A percentile compares a stretch with the other conserved stretches of the same genome.
Conservation (phyloP, 2,888 invertebrate species). For the Tuberolachnus salignus region DNA sequence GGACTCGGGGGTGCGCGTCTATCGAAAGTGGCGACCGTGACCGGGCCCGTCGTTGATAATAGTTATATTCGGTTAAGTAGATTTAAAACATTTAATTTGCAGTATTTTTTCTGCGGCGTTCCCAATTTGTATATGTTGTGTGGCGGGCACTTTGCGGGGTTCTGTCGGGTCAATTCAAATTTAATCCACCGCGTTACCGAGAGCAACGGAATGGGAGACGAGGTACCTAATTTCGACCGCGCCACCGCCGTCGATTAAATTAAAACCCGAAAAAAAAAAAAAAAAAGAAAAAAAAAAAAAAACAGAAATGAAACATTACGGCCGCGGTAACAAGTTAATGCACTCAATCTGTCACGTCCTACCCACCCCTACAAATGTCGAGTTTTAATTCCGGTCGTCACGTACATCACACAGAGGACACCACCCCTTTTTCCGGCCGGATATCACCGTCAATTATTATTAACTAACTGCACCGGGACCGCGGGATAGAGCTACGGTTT, state of each 20-base stretch:
- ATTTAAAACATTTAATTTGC: too few species aligned
- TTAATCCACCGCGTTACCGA: too few species aligned
- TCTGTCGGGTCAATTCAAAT: too few species aligned
- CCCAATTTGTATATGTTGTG: too few species aligned
- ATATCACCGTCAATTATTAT: conserved; percentile 30
- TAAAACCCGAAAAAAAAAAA: conserved; percentile 2
- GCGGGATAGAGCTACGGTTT: neutral
- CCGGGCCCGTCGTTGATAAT: too few species aligned
- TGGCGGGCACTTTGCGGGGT: too few species aligned
- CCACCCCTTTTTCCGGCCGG: neutral
- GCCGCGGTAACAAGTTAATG: conserved; percentile 36
- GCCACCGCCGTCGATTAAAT: conserved; percentile 14
- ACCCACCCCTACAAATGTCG: conserved; percentile 11
- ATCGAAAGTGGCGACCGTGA: too few species aligned
- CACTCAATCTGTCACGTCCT: conserved; percentile 42
- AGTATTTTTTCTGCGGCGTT: too few species aligned
- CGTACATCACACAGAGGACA: conserved; percentile 2
- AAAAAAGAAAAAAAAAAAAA: neutral
- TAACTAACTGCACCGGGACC: neutral
- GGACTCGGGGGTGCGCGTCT: too few species aligned
- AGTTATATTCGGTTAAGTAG: too few species aligned
- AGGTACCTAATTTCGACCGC: neutral
- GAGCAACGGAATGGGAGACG: too few species aligned
- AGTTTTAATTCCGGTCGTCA: conserved; percentile 35
- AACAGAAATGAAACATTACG: conserved; percentile 22